Evolutionary conservation across 2,113 vertebrate genomes (phyloP).

Genomic region (Emydocephalus ijimae): DNA sequence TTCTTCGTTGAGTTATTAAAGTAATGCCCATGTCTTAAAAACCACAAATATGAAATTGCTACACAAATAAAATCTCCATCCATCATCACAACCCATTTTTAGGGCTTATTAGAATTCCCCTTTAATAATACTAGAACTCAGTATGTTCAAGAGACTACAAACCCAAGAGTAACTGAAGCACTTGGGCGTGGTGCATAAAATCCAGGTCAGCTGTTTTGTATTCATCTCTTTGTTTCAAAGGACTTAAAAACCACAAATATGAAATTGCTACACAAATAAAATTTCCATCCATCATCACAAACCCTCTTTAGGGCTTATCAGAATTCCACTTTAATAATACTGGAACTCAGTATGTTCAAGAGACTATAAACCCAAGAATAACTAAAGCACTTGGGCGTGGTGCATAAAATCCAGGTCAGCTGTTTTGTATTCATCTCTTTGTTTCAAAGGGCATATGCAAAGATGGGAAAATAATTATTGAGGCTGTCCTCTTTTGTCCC

Average conservation of each 20-base stretch:
- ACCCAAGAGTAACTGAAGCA: background rate
- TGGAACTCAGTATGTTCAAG: background rate
- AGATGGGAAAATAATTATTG: background rate
- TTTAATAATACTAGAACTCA: background rate
- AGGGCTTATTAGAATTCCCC: background rate
- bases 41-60: background rate
- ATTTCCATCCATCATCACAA: background rate
- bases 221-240: too few relatives aligned
- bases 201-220: too few relatives aligned
- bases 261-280: background rate
- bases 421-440: background rate
- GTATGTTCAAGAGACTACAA: background rate
- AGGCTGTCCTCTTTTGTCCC: background rate
- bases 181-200: background rate
- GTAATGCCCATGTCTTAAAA: conserved; percentile 2
- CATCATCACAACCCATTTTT: background rate
- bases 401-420: background rate
- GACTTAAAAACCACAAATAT: conserved; percentile 7
- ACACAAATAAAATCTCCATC: background rate
- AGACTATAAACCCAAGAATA: background rate
- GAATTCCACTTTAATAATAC: background rate
- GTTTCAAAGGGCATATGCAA: background rate
- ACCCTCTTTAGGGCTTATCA: background rate
- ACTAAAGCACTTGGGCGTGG: background rate
- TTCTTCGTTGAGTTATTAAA: background rate